Conservation (phyloP, 2,797 vertebrate genomes). For the Petrocephalus sullivani region DNA sequence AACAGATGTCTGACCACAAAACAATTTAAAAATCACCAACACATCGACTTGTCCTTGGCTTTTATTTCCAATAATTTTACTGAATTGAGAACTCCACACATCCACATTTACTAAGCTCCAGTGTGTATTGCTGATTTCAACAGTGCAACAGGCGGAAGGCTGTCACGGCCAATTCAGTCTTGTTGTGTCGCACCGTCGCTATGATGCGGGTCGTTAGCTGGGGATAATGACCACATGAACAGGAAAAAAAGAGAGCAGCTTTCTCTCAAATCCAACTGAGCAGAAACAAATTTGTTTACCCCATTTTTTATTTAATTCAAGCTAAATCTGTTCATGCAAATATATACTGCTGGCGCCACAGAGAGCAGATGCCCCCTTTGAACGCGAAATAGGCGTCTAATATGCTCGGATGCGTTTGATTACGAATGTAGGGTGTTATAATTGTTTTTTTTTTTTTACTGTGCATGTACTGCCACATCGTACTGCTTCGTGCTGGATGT, state of each 20-base stretch:
- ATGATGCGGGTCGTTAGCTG: conserved; percentile 20
- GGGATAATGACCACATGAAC: conserved; percentile 24
- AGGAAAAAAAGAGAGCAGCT: conserved; percentile 11
- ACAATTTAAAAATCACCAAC: background rate
- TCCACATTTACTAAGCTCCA: background rate
- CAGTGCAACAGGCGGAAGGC: background rate
- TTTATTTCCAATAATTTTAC: background rate
- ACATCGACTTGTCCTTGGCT: background rate
- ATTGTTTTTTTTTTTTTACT: background rate
- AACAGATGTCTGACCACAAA: background rate
- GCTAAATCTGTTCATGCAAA: conserved; percentile 5
- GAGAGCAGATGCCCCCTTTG: background rate
- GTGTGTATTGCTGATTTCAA: background rate
- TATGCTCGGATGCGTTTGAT: background rate
- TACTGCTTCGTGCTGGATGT: background rate
- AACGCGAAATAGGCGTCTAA: background rate
- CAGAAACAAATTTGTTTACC: conserved; percentile 18
- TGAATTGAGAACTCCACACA: background rate
- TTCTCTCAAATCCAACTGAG: conserved; percentile 11
- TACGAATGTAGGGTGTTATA: background rate
- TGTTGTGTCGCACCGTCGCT: background rate
- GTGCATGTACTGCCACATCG: background rate
- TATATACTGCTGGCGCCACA: conserved; percentile 4
- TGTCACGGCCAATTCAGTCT: conserved; percentile 16
- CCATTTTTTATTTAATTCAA: conserved; percentile 11